Conservation (phyloP, 1,140 invertebrate genomes). For the Nasonia longicornis region DNA sequence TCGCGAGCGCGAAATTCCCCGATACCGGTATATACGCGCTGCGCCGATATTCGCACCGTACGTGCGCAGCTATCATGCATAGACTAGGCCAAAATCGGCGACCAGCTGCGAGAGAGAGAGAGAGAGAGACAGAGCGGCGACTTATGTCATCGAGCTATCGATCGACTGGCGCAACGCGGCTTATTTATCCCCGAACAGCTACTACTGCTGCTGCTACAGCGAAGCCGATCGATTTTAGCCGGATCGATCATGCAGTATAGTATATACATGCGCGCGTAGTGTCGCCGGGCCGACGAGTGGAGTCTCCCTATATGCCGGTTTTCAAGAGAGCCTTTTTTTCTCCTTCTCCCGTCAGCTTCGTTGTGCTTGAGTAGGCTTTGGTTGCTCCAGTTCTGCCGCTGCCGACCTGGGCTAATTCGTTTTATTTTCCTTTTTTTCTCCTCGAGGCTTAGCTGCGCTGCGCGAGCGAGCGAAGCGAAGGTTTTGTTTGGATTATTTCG, state of each 20-base stretch:
- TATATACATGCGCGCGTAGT: neutral
- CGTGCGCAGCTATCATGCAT: neutral
- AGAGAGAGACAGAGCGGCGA: neutral
- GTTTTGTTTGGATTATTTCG: neutral
- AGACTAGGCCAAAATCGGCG: constrained; percentile 15
- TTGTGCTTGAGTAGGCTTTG: neutral
- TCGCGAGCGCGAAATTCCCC: constrained; percentile 10
- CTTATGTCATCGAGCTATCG: constrained; percentile 31
- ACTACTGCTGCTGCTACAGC: too few species aligned
- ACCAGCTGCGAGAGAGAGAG: neutral
- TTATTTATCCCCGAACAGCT: constrained; percentile 8
- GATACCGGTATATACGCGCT: neutral
- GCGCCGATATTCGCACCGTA: too few species aligned
- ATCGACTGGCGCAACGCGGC: constrained; percentile 18
- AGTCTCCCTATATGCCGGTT: neutral
- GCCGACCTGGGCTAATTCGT: neutral
- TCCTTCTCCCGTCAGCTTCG: too few species aligned
- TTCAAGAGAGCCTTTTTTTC: too few species aligned
- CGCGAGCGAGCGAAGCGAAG: too few species aligned
- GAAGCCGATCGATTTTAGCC: constrained; percentile 11
- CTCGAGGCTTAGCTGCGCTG: neutral
- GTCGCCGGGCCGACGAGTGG: neutral
- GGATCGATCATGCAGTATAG: neutral
- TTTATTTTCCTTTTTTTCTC: neutral
- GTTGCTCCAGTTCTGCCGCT: neutral